A percentile compares a stretch with the other conserved stretches of the same genome.
These are phyloP conservation scores for Anisognathus igniventris DNA, from an alignment of 2,797 vertebrate genomes.

Conservation along the genomic window DNA sequence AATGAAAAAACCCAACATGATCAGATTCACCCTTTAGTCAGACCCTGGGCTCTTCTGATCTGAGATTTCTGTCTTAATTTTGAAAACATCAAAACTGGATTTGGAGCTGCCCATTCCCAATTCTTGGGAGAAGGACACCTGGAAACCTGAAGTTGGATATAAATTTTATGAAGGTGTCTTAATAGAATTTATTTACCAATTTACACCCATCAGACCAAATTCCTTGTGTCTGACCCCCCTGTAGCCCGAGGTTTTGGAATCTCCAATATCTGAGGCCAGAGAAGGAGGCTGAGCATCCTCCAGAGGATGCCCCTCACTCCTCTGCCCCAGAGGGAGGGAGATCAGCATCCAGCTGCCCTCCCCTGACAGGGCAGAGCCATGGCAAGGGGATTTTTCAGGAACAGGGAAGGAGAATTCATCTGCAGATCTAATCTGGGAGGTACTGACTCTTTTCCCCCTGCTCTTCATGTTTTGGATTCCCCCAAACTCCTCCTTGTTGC, in stretches of 20 bases:
- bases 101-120: background rate
- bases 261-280: background rate
- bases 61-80: background rate
- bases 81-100: background rate
- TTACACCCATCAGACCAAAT: background rate
- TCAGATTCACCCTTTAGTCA: background rate
- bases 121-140: background rate
- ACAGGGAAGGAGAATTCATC: background rate
- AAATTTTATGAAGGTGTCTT: background rate
- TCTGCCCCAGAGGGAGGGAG: background rate
- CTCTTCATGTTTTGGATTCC: background rate
- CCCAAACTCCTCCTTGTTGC: background rate
- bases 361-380: background rate
- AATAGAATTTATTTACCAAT: background rate
- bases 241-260: background rate
- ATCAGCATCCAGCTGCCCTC: background rate
- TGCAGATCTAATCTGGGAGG: background rate
- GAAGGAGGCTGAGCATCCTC: background rate
- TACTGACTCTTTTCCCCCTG: background rate
- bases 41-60: background rate
- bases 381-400: background rate
- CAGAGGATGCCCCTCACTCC: background rate
- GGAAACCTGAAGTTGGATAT: background rate
- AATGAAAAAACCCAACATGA: rapidly evolving
- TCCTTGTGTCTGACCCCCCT: background rate